Percentiles rank a stretch among this genome's conserved stretches.
phyloP scores from a whole-genome alignment of 2,888 invertebrate genomes.

The Pantelozetes paolii region DNA sequence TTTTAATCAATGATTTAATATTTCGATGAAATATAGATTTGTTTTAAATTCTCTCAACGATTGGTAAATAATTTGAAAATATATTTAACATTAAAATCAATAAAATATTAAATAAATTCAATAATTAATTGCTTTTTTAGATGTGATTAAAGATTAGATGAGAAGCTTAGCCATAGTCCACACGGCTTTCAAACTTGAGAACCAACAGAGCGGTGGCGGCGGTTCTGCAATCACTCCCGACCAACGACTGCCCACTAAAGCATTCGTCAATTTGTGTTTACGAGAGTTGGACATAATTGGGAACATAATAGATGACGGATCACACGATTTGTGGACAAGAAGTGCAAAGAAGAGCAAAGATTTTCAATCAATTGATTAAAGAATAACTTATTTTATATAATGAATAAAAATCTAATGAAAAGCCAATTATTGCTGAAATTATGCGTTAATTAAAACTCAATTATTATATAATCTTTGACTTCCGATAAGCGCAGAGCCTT shows the following conservation, averaged over 20 bases:
- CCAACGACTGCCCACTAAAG: not conserved
- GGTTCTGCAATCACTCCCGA: not conserved
- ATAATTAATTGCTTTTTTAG: not conserved
- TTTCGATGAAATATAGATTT: constrained; percentile 7
- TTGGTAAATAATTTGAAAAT: constrained; percentile 4
- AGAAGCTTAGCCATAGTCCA: constrained; percentile 47
- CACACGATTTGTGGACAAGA: not conserved
- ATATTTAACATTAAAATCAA: constrained; percentile 15
- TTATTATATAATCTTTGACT: constrained; percentile 6
- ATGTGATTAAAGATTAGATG: constrained; percentile 31
- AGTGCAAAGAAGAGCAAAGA: not conserved
- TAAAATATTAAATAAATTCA: constrained; percentile 1
- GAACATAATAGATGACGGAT: constrained; percentile 20
- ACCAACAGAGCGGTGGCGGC: constrained; percentile 36
- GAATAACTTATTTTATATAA: too few relatives aligned
- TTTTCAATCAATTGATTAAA: too few relatives aligned
- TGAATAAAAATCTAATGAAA: not conserved
- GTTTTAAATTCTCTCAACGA: not conserved
- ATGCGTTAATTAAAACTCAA: not conserved
- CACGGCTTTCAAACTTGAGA: constrained; percentile 44
- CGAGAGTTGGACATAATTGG: constrained; percentile 15
- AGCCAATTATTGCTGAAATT: not conserved
- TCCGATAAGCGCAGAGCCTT: not conserved
- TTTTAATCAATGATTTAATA: constrained; percentile 7
- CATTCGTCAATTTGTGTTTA: constrained; percentile 20